Evolutionary conservation across 2,888 invertebrate species (phyloP), one percentile per base, ranked within the genome.

Genomic region (Branchellion lobata): DNA sequence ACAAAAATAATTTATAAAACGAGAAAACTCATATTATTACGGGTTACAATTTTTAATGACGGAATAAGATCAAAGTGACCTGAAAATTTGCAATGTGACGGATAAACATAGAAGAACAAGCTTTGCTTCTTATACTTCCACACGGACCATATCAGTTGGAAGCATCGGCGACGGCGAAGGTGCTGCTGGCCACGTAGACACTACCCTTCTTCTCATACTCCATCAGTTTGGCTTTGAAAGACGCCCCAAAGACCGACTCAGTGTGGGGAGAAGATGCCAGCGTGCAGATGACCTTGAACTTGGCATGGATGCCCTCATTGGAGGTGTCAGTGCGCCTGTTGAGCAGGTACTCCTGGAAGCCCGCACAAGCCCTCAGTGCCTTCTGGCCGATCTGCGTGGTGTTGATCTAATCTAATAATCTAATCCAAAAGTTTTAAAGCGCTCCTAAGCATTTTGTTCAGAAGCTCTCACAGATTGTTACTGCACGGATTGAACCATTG

Each of bases 381-480:
- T 91, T 90, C 85, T 93, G 92, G 29, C 94, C 95, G 95, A 95
- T 96, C 0, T 89, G 88, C 85, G 93, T 92, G 80, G 89, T 88
- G 29, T 92, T 91, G 24, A 94, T 85, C 0, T 91, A 90, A 83
- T 90, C 90, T 69, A 95, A 86, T 40, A 94, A 47, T 47, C 18
- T 47, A 18, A 14, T 47, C 18, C 47, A 47, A 14, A 8, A 14
- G 11, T 8, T 14, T 47, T 47, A 14, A 14, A 14, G 18, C 18
- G 18, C 18, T 47, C 47, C n/a, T n/a, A n/a, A n/a, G n/a, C n/a
- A n/a, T n/a, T n/a, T n/a, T n/a, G n/a, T n/a, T n/a, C n/a, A n/a
- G n/a, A n/a, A n/a, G n/a, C n/a, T n/a, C n/a, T n/a, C n/a, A n/a
- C n/a, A n/a, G n/a, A n/a, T n/a, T n/a, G n/a, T n/a, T n/a, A n/a